Evolutionary conservation across 2,797 vertebrate species (phyloP).

Genomic region (Euphonia xanthogaster): DNA sequence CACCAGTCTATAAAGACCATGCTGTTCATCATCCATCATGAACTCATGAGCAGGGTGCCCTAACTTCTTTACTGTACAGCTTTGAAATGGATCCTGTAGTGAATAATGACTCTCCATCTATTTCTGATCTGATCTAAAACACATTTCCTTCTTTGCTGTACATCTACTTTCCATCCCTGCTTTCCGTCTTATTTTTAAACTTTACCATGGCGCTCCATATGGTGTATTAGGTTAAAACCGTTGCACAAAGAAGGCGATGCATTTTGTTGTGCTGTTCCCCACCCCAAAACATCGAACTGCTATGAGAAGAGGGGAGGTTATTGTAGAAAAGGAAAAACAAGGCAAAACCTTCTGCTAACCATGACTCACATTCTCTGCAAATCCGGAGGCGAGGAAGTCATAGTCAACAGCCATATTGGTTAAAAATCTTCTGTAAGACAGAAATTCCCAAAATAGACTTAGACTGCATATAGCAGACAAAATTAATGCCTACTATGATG

Average conservation of each 20-base stretch:
- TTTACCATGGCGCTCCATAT: neutral
- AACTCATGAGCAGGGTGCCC: constrained; percentile 8
- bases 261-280: neutral
- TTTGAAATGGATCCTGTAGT: constrained; percentile 39
- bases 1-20: neutral
- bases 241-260: neutral
- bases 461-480: neutral
- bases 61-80: constrained; percentile 4
- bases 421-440: neutral
- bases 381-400: neutral
- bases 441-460: neutral
- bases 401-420: neutral
- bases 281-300: neutral
- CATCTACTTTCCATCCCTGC: neutral
- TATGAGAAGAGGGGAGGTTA: neutral
- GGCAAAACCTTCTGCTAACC: neutral
- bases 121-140: constrained; percentile 56
- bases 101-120: constrained; percentile 29
- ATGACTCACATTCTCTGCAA: neutral
- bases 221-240: neutral
- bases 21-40: constrained; percentile 53
- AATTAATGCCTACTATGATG: neutral
- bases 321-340: neutral
- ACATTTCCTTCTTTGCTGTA: constrained; percentile 14
- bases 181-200: constrained; percentile 35